Base-by-base conservation (phyloP, 2,888 invertebrate species). In the Hipparchia sbordonii region DNA sequence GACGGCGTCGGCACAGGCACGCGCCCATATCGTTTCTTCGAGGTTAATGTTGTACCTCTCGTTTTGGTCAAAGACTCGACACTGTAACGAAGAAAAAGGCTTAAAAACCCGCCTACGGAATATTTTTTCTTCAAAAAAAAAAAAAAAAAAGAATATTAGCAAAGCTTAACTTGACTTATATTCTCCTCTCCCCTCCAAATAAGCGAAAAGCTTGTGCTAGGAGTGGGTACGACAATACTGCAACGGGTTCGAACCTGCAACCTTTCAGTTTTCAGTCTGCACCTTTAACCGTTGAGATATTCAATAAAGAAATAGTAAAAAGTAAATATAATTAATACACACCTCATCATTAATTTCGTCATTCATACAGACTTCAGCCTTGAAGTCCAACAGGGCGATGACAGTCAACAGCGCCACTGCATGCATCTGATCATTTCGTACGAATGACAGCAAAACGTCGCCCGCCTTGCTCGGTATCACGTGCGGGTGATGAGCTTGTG, bases 31-130 rank as follows among this genome's bases (percentile, higher is more conserved):
- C 0, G 91, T 84, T 72, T 94, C 95, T 86, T 96, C 96, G 61
- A 94, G 86, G 80, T 91, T 95, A 60, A 93, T 89, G 82, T 96
- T 96, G 87, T 95, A 95, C 74, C 93, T 88, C 80, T 96, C 96
- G 74, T 95, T 95, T 80, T 95, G 94, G 77, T 96, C 96, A 84
- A 96, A 96, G 0, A 96, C 94, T 80, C 95, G 89, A 66, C 92
- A 94, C 93, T 95, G 89, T 62, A 89, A 85, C 39, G 1, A 23
- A 39, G 39, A 39, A 39, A 39, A 5, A 39, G 5, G 39, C 39
- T 23, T 23, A 23, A 23, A 23, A 23, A 23, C 23, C 23, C 23
- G 23, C 23, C 23, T 23, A 23, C 0, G 1, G 23, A 23, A 23
- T 23, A 23, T 23, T 23, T 23, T 23, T 23, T 23, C 23, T 23